Percentiles rank a stretch among this genome's conserved stretches.
Conservation (phyloP, 2,113 vertebrate genomes). For the Lophotis ruficrista region DNA sequence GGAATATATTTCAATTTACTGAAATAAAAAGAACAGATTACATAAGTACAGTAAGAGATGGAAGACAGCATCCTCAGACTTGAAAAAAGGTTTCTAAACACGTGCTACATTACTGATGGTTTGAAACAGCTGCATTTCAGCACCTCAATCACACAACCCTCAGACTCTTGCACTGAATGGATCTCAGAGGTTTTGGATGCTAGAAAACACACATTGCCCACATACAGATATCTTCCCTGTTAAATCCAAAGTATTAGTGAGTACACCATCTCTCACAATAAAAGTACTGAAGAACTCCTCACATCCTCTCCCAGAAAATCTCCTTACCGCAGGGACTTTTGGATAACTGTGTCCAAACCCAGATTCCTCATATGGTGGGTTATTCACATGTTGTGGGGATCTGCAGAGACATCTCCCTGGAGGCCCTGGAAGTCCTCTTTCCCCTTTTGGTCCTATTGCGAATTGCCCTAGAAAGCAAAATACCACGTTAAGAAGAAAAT, state of each 20-base stretch:
- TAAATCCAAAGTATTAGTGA: not conserved
- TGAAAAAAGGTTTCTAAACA: not conserved
- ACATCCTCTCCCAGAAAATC: not conserved
- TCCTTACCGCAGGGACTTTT: slow-evolving; percentile 89
- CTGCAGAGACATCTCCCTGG: slow-evolving; percentile 91
- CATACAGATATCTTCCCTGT: not conserved
- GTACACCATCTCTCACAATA: not conserved
- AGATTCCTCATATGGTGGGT: slow-evolving; percentile 78
- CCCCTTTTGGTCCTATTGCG: slow-evolving; percentile 89
- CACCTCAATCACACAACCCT: not conserved
- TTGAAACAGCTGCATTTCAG: not conserved
- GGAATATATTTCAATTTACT: not conserved
- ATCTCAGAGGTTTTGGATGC: not conserved
- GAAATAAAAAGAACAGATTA: not conserved
- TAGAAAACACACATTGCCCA: not conserved
- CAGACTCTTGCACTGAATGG: not conserved
- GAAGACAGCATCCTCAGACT: not conserved
- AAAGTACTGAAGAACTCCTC: not conserved
- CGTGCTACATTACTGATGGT: accelerated
- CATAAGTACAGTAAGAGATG: not conserved
- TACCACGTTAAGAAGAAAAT: not conserved
- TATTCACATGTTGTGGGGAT: slow-evolving; percentile 74
- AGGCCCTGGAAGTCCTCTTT: slow-evolving; percentile 87
- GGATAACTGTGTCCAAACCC: slow-evolving; percentile 75
- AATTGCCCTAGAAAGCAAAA: slow-evolving; percentile 81